A percentile compares a stretch with the other conserved stretches of the same genome.
phyloP scores from a whole-genome alignment of 2,888 invertebrate species.

The Mylabris sibirica region DNA sequence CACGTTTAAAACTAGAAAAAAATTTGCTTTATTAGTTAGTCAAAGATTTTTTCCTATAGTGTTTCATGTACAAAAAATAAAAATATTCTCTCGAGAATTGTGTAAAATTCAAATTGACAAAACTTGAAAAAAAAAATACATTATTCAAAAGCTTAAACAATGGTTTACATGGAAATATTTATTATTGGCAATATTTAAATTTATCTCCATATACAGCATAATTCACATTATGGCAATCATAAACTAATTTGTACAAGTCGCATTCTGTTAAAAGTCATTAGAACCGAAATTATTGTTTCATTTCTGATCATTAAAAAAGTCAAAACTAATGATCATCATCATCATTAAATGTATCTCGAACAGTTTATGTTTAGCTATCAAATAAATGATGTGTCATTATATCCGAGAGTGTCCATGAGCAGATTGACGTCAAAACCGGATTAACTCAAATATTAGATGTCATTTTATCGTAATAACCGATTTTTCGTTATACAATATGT shows the following conservation, averaged over 20 bases:
- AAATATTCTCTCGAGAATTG: neutral
- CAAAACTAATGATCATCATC: neutral
- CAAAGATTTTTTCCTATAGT: neutral
- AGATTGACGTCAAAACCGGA: neutral
- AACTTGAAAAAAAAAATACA: neutral
- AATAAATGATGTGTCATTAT: neutral
- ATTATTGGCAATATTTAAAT: too few species aligned
- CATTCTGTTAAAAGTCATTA: too few species aligned
- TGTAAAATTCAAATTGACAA: neutral
- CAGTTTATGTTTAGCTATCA: neutral
- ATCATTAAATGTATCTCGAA: neutral
- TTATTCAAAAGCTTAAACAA: neutral
- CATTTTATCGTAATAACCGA: neutral
- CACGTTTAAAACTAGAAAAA: neutral
- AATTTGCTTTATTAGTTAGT: neutral
- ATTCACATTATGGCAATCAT: too few species aligned
- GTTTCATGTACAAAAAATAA: neutral
- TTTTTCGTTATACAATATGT: neutral
- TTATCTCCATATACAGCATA: neutral
- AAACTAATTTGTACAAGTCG: too few species aligned
- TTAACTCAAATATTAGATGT: neutral
- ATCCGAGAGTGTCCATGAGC: too few species aligned
- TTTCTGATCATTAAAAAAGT: too few species aligned
- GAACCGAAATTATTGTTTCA: too few species aligned
- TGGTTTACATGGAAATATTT: too few species aligned